phyloP scores from a whole-genome alignment of 2,797 vertebrate genomes.

The Anguilla anguilla region DNA sequence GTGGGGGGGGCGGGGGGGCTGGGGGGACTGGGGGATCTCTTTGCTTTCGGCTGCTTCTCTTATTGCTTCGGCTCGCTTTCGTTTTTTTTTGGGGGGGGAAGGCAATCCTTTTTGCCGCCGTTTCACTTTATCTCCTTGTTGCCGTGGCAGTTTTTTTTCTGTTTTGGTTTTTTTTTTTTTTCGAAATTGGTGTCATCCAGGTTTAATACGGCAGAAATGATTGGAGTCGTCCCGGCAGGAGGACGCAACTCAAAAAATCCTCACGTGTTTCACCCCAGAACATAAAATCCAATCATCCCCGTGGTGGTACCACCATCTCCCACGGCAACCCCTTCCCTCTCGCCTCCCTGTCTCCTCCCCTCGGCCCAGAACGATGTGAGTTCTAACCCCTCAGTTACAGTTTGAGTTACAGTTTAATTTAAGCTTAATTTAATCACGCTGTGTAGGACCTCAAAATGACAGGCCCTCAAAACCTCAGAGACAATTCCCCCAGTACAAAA shows the following conservation, averaged over 20 bases:
- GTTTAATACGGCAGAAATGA: constrained; percentile 3
- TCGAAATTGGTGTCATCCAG: background rate
- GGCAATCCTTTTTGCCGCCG: background rate
- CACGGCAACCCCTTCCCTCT: background rate
- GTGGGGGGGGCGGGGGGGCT: background rate
- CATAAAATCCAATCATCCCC: constrained; percentile 5
- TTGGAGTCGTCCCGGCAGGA: constrained; percentile 1
- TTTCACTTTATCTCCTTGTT: constrained; percentile 9
- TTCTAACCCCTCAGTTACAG: background rate
- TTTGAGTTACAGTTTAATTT: background rate
- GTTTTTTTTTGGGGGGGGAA: background rate
- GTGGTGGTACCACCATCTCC: background rate
- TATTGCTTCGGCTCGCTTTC: background rate
- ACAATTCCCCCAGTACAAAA: background rate
- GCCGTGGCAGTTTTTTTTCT: background rate
- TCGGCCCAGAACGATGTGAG: background rate
- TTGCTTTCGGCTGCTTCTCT: background rate
- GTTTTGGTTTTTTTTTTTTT: background rate
- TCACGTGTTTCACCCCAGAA: background rate
- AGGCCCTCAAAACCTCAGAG: too few species aligned
- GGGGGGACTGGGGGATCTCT: background rate
- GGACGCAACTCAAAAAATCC: background rate
- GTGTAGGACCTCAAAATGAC: background rate
- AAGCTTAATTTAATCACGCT: constrained; percentile 1
- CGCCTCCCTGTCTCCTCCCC: background rate